Conservation (phyloP, 1,140 invertebrate species). For the Heliothis subflexa region DNA sequence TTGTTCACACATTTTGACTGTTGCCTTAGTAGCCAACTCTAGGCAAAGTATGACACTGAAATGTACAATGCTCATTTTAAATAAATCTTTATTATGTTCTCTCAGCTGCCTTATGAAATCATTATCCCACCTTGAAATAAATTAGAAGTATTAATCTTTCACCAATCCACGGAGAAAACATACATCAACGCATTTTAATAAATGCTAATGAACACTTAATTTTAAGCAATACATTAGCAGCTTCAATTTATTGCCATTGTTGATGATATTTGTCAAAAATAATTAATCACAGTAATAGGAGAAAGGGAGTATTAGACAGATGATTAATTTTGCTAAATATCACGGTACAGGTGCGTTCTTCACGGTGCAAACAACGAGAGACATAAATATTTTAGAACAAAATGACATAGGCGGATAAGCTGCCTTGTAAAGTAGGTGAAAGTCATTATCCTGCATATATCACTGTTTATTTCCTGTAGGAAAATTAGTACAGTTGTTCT, state of each 20-base stretch:
- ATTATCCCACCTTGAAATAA: neutral
- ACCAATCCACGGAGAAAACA: neutral
- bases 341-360: slow-evolving; percentile 58
- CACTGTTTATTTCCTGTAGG: neutral
- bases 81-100: no score
- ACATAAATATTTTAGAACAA: slow-evolving; percentile 48
- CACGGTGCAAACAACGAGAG: slow-evolving; percentile 51
- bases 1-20: no score
- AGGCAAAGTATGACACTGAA: no score
- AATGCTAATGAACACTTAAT: slow-evolving; percentile 25
- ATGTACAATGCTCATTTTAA: no score
- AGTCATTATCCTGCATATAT: neutral
- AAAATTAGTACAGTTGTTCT: no score
- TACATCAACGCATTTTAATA: slow-evolving; percentile 22
- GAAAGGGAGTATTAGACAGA: slow-evolving; percentile 59
- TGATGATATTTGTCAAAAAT: slow-evolving; percentile 51
- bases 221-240: slow-evolving; percentile 17
- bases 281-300: slow-evolving; percentile 61
- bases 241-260: slow-evolving; percentile 31
- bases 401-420: neutral
- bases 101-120: no score
- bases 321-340: slow-evolving; percentile 64
- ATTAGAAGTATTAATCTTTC: neutral
- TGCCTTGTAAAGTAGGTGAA: neutral
- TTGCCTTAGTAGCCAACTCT: no score